Conservation (phyloP, 2,797 vertebrate genomes). For the Numenius phaeopus region DNA sequence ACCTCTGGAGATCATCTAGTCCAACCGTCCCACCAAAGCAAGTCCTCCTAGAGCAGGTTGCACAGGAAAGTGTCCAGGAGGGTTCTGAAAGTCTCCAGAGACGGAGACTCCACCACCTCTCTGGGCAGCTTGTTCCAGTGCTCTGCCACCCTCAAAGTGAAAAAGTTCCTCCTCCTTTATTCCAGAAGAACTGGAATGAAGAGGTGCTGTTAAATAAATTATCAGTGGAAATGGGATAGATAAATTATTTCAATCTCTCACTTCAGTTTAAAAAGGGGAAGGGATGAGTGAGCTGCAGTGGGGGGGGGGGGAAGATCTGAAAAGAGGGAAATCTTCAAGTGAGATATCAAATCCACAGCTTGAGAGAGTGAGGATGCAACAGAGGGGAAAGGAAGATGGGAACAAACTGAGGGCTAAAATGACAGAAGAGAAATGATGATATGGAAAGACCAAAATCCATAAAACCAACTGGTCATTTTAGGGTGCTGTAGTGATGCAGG, state of each 20-base stretch:
- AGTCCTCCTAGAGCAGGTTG: no score
- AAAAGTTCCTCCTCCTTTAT: no score
- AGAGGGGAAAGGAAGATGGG: not conserved
- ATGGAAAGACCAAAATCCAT: not conserved
- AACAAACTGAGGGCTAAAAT: not conserved
- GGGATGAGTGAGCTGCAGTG: not conserved
- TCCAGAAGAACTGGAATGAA: not conserved
- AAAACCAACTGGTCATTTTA: not conserved
- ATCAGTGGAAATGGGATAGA: fast-evolving
- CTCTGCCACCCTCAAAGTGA: no score
- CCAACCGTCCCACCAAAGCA: no score
- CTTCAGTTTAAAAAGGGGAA: not conserved
- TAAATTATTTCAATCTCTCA: not conserved
- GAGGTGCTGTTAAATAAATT: not conserved
- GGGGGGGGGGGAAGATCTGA: not conserved
- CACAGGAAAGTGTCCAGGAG: no score
- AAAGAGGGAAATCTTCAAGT: not conserved
- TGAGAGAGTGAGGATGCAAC: not conserved
- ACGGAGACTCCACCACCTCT: no score
- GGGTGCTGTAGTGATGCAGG: not conserved
- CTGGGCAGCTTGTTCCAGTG: no score
- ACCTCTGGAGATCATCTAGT: no score
- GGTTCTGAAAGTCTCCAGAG: no score
- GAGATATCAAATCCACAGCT: not conserved
- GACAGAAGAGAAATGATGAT: not conserved